A percentile compares a stretch with the other conserved stretches of the same genome.
phyloP scores from a whole-genome alignment of 2,113 vertebrate genomes.

The Oplegnathus fasciatus region DNA sequence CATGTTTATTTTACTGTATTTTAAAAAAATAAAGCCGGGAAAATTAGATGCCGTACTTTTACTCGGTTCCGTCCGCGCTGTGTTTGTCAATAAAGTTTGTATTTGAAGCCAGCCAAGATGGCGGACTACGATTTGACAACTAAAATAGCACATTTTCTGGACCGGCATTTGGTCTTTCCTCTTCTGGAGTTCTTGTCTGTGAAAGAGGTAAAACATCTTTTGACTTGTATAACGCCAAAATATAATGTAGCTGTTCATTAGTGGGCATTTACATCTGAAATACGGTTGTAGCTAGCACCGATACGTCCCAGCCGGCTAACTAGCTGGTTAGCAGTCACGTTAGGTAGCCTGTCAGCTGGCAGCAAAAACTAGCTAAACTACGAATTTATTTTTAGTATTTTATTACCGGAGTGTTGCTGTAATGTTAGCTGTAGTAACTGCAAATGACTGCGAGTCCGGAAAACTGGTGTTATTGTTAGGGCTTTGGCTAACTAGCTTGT shows the following conservation, averaged over 20 bases:
- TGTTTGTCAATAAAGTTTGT: conserved; percentile 64
- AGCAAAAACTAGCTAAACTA: not conserved
- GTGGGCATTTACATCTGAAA: not conserved
- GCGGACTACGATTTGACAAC: conserved; percentile 97
- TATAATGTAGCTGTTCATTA: not conserved
- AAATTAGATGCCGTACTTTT: not conserved
- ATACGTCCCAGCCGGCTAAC: not conserved
- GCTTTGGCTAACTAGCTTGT: not conserved
- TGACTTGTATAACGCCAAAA: accelerated
- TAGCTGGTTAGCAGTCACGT: not conserved
- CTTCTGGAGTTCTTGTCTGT: conserved; percentile 95
- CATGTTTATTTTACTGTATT: not conserved
- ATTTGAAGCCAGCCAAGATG: conserved; percentile 86
- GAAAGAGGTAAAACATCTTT: conserved; percentile 87
- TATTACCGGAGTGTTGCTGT: not conserved
- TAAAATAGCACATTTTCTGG: conserved; percentile 94
- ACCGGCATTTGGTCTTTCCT: conserved; percentile 95
- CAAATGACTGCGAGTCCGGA: accelerated
- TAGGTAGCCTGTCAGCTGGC: not conserved
- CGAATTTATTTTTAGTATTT: accelerated
- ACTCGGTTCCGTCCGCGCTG: not conserved
- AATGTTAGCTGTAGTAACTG: too few species aligned
- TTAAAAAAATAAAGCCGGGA: not conserved
- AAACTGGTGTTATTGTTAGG: not conserved
- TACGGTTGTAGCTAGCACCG: not conserved